Evolutionary conservation across 2,888 invertebrate genomes (phyloP).

Genomic region (Blastobasis lacticolella): DNA sequence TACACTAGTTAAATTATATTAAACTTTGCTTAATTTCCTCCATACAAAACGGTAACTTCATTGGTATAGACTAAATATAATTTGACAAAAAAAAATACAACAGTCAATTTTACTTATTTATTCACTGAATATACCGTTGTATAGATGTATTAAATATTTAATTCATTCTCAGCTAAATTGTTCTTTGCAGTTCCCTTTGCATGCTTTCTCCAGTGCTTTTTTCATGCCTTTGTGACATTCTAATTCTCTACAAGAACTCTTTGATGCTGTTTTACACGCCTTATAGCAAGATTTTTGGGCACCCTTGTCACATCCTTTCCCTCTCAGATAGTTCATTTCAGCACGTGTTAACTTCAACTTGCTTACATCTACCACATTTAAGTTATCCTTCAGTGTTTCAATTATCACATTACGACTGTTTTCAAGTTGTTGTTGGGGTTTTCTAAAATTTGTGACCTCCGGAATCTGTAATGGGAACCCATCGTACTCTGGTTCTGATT

Average conservation of each 20-base stretch:
- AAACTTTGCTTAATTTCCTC: too few species aligned
- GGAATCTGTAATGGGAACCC: not conserved
- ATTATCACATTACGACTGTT: not conserved
- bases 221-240: conserved; percentile 26
- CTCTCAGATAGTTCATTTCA: conserved; percentile 10
- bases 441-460: too few species aligned
- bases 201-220: conserved; percentile 26
- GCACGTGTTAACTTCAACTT: not conserved
- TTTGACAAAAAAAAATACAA: too few species aligned
- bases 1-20: too few species aligned
- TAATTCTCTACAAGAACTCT: conserved; percentile 20
- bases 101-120: too few species aligned
- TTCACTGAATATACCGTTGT: too few species aligned
- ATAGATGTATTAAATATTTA: too few species aligned
- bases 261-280: conserved; percentile 24
- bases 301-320: conserved; percentile 24
- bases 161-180: conserved; percentile 9
- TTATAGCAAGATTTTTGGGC: conserved; percentile 24
- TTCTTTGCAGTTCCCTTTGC: conserved; percentile 27
- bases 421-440: not conserved
- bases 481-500: not conserved
- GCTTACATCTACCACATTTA: not conserved
- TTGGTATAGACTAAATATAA: too few species aligned
- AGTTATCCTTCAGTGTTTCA: not conserved
- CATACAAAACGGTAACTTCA: too few species aligned